Evolutionary conservation across 2,113 vertebrate genomes (phyloP), one percentile per base, ranked within the genome.

Genomic region (Speoplatyrhinus poulsoni): DNA sequence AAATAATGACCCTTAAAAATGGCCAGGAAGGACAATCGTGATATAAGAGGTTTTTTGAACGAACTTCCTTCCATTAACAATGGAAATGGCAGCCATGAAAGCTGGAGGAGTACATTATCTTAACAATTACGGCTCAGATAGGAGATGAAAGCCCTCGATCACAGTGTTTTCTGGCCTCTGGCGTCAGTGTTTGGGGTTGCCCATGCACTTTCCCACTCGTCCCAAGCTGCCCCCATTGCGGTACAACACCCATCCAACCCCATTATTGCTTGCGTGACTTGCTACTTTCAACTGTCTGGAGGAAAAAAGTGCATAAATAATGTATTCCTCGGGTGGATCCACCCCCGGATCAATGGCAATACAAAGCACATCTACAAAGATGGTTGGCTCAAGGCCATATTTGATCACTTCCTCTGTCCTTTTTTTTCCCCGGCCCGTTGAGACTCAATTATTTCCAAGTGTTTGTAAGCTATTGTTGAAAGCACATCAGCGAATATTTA

Each of bases 401-500:
- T 89, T 91, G 88, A 92, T 92, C 88, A 87, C 86, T 91, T 91
- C 82, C 85, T 82, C 82, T 83, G 72, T 26, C 72, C 81, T 67
- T 77, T 82, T 85, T 89, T 69, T 86, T 77, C 82, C 79, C 72
- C 78, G 64, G 63, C 78, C 89, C 83, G 5, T 79, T 36, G 91
- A 88, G 90, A 92, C 88, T 84, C 87, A 91, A 92, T 92, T 92
- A 92, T 91, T 89, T 91, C 89, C 78, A 85, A 88, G 86, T 91
- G 85, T 90, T 90, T 90, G 85, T 89, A 88, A 91, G 90, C 88
- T 90, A 82, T 84, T 86, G 87, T 90, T 86, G 82, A 91, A 91
- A 89, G 88, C 91, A 79, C 78, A 82, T n/a, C 64, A 85, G 83
- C 73, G 77, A 87, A 85, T 85, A 85, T 84, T 84, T 89, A 83